These are phyloP conservation scores for Bufo gargarizans DNA, from an alignment of 2,113 vertebrate genomes.

Conservation along the genomic window DNA sequence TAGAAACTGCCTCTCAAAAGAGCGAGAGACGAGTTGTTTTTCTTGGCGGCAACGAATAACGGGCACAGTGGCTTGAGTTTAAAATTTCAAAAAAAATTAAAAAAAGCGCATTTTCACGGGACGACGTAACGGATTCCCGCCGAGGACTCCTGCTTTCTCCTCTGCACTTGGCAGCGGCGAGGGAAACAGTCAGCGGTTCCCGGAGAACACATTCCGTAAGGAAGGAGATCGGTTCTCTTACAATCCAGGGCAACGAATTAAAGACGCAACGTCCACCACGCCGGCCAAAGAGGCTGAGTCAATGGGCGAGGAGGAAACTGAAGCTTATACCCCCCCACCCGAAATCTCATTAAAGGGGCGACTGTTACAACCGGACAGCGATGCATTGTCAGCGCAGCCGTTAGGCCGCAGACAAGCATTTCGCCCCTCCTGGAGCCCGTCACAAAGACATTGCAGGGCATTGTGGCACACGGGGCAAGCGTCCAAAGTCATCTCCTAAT, in stretches of 20 bases:
- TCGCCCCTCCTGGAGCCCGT: not conserved
- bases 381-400: not conserved
- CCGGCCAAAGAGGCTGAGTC: not conserved
- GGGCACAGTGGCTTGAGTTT: slow-evolving; percentile 15
- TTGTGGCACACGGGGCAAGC: not conserved
- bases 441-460: not conserved
- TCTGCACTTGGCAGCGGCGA: not conserved
- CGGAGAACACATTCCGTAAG: not conserved
- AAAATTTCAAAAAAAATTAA: not conserved
- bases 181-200: not conserved
- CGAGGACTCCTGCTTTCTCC: not conserved
- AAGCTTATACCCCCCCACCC: not conserved
- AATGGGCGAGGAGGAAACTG: slow-evolving; percentile 14
- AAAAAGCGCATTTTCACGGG: slow-evolving; percentile 12
- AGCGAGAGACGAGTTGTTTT: slow-evolving; percentile 40
- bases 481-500: slow-evolving; percentile 31
- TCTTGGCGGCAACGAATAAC: slow-evolving; percentile 41
- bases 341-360: not conserved
- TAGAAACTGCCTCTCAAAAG: slow-evolving; percentile 50
- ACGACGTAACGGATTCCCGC: slow-evolving; percentile 18
- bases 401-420: not conserved
- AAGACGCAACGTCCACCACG: not conserved
- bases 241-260: not conserved
- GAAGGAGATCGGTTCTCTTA: not conserved
- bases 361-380: not conserved